A percentile compares a stretch with the other conserved stretches of the same genome.
phyloP scores from a whole-genome alignment of 2,797 vertebrate genomes.

The Acanthurus leucopareius region DNA sequence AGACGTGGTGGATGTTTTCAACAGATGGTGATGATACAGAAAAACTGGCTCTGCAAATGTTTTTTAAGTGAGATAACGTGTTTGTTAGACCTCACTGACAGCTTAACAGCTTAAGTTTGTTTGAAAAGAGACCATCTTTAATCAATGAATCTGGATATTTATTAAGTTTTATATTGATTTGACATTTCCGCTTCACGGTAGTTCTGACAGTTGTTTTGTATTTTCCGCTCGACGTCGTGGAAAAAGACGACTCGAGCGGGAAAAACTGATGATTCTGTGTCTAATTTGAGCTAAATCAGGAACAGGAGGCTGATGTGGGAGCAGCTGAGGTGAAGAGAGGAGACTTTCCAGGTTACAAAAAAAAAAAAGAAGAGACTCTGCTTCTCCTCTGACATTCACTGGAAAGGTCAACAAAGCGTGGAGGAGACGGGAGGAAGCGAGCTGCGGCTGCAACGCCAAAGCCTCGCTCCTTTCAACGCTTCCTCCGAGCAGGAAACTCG shows the following conservation, averaged over 20 bases:
- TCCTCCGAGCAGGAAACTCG: background rate
- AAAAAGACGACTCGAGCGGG: background rate
- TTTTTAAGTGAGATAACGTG: too few relatives aligned
- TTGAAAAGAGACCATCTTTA: too few relatives aligned
- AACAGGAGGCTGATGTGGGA: background rate
- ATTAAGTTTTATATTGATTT: background rate
- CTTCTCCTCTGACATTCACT: conserved; percentile 27
- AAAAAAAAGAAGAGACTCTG: background rate
- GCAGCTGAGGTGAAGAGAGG: background rate
- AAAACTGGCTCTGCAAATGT: too few relatives aligned
- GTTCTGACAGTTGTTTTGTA: background rate
- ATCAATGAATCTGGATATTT: too few relatives aligned
- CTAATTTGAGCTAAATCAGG: background rate
- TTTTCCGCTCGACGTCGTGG: background rate
- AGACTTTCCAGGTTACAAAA: conserved; percentile 10
- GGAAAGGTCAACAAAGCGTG: conserved; percentile 40
- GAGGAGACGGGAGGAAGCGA: background rate
- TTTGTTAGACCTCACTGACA: too few relatives aligned
- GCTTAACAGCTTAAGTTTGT: too few relatives aligned
- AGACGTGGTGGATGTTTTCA: too few relatives aligned
- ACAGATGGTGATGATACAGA: too few relatives aligned
- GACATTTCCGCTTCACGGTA: background rate
- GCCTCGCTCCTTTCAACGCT: conserved; percentile 11
- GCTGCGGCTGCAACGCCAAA: conserved; percentile 13
- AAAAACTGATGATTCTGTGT: background rate